A percentile compares a stretch with the other conserved stretches of the same genome.
These are phyloP conservation scores for Eueides isabella DNA, from an alignment of 1,140 invertebrate species.

Conservation along the genomic window DNA sequence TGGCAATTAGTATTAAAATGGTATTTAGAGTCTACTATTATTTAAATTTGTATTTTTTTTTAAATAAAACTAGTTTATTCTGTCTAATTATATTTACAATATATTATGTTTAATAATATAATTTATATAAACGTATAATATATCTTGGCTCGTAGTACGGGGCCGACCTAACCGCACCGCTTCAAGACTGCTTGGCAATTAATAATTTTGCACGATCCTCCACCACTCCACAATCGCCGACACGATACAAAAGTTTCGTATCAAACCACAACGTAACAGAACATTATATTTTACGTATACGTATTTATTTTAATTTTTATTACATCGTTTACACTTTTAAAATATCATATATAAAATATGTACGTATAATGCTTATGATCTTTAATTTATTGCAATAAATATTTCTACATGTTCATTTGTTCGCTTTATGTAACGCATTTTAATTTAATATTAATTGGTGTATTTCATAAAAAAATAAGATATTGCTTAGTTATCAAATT, in stretches of 20 bases:
- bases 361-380: not conserved
- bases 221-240: slow-evolving; percentile 52
- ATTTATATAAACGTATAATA: slow-evolving; percentile 31
- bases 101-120: not conserved
- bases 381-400: not conserved
- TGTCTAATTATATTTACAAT: not conserved
- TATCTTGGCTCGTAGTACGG: slow-evolving; percentile 54
- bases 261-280: slow-evolving; percentile 16
- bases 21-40: not conserved
- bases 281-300: slow-evolving; percentile 17
- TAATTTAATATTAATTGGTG: not conserved
- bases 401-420: too few species aligned
- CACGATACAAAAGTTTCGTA: slow-evolving; percentile 37
- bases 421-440: not conserved
- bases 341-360: not conserved
- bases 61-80: too few species aligned
- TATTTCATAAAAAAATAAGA: not conserved
- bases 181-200: slow-evolving; percentile 66
- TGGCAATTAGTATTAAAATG: not conserved
- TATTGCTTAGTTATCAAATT: not conserved
- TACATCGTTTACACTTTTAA: not conserved
- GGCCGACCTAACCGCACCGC: slow-evolving; percentile 37
- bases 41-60: too few species aligned
- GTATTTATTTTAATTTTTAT: slow-evolving; percentile 22
- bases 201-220: slow-evolving; percentile 75